phyloP scores from a whole-genome alignment of 2,888 invertebrate species.

The Therioaphis trifolii region DNA sequence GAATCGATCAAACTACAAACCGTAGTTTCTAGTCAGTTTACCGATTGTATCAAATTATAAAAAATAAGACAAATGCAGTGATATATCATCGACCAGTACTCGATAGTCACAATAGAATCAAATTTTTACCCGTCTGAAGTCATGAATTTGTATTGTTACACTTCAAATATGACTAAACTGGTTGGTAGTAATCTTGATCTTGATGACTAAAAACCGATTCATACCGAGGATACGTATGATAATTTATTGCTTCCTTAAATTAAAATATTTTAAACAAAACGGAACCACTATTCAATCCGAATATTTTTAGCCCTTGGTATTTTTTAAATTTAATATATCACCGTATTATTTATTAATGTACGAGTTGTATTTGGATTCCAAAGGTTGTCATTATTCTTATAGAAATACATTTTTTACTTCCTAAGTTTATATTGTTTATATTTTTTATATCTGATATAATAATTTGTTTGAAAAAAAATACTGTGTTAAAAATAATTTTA shows the following conservation, averaged over 20 bases:
- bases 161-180: slow-evolving; percentile 20
- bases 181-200: slow-evolving; percentile 13
- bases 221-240: not conserved
- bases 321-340: not conserved
- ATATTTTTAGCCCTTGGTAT: not conserved
- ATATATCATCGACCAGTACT: slow-evolving; percentile 35
- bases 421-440: too few species aligned
- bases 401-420: too few species aligned
- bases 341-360: not conserved
- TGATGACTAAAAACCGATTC: not conserved
- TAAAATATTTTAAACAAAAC: not conserved
- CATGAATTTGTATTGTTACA: slow-evolving; percentile 55
- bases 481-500: too few species aligned
- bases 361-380: too few species aligned
- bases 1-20: slow-evolving; percentile 51
- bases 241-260: not conserved
- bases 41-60: slow-evolving; percentile 47
- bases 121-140: slow-evolving; percentile 37
- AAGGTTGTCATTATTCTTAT: too few species aligned
- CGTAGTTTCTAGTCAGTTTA: slow-evolving; percentile 50
- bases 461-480: too few species aligned
- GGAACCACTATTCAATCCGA: not conserved
- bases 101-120: slow-evolving; percentile 38
- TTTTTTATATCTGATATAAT: too few species aligned
- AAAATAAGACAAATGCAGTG: slow-evolving; percentile 30